Conservation (phyloP, 2,113 vertebrate species). For the Anoura caudifer region DNA sequence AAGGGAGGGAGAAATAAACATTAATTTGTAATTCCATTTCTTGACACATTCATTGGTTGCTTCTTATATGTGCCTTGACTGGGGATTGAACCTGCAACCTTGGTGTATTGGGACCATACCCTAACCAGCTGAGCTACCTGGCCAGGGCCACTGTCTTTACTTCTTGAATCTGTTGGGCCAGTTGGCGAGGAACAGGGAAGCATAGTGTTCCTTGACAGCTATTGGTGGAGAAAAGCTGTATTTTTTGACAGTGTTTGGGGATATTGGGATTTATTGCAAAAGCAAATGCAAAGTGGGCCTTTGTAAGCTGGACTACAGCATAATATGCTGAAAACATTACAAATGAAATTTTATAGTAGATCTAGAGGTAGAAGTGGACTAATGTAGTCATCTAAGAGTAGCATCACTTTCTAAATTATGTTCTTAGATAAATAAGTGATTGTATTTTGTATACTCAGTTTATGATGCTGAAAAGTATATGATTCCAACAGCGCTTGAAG, state of each 20-base stretch:
- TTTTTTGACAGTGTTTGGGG: neutral
- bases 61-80: too few relatives aligned
- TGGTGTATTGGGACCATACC: neutral
- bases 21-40: too few relatives aligned
- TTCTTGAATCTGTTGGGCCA: neutral
- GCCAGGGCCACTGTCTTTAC: neutral
- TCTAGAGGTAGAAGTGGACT: neutral
- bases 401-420: neutral
- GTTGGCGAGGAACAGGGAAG: neutral
- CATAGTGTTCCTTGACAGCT: neutral
- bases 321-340: neutral
- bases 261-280: neutral
- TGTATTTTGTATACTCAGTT: neutral
- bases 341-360: neutral
- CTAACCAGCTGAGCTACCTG: neutral
- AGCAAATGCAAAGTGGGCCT: neutral
- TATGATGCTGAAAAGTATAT: neutral
- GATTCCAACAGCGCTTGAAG: neutral
- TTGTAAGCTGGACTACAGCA: neutral
- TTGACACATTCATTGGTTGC: too few relatives aligned
- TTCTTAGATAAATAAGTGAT: neutral
- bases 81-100: too few relatives aligned
- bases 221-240: neutral
- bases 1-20: neutral
- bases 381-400: neutral